Conservation (phyloP, 2,888 invertebrate species). For the Drosophila villosipedis region DNA sequence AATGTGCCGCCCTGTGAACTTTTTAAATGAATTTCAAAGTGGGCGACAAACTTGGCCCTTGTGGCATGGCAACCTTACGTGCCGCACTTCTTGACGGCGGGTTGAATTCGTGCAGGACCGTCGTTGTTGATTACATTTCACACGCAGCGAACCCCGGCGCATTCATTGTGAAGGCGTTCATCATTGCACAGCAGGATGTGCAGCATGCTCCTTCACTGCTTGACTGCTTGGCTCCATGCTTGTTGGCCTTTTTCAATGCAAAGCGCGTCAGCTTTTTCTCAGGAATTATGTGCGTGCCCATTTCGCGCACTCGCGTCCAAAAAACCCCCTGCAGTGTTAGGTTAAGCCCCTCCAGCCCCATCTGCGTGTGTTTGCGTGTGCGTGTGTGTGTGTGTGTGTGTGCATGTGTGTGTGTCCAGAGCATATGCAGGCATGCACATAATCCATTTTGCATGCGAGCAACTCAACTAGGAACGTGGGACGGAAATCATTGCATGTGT, state of each 20-base stretch:
- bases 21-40: constrained; percentile 70
- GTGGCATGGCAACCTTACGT: constrained; percentile 48
- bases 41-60: constrained; percentile 34
- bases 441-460: constrained; percentile 78
- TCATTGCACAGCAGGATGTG: constrained; percentile 61
- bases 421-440: constrained; percentile 62
- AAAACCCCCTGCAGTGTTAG: constrained; percentile 32
- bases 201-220: constrained; percentile 21
- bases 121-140: constrained; percentile 77
- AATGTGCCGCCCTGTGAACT: constrained; percentile 70
- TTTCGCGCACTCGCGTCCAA: constrained; percentile 30
- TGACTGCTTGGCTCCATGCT: constrained; percentile 2
- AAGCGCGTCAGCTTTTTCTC: constrained; percentile 24
- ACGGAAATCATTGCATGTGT: constrained; percentile 61
- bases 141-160: constrained; percentile 69
- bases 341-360: constrained; percentile 22
- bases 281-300: constrained; percentile 76
- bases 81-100: constrained; percentile 38
- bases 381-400: neutral
- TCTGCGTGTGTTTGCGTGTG: neutral
- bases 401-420: constrained; percentile 6
- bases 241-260: constrained; percentile 36
- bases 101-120: constrained; percentile 34
- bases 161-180: constrained; percentile 57
- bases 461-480: constrained; percentile 29